Evolutionary conservation across 2,888 invertebrate genomes (phyloP), one percentile per base, ranked within the genome.

Genomic region (Machimus atricapillus): DNA sequence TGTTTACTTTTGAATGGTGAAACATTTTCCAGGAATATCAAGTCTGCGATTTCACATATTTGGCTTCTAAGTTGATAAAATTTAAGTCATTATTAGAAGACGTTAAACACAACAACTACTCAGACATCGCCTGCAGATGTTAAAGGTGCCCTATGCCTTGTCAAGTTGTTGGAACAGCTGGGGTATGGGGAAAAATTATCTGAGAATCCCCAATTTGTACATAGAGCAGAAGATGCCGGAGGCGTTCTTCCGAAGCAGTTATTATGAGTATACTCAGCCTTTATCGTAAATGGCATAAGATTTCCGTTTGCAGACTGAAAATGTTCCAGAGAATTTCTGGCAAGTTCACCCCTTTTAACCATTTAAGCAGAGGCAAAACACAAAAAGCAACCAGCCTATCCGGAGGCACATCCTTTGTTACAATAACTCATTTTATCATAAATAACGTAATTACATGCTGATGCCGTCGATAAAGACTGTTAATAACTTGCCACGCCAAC

Each of bases 391-490:
- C 27, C 43, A 34, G 73, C 74, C 46, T 23, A 43, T 14, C 34
- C 85, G 85, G 74, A 43, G 74, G 85, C 85, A 43, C 74, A 19
- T 73, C 86, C 76, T 56, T 77, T 86, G 77, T 87, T 87, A 88
- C 86, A 88, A 88, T 88, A 88, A 88, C 86, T 88, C 86, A 88
- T 87, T 88, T 88, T 88, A 88, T 88, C 87, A 87, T 52, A 82
- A 87, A 83, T 87, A 88, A 87, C 83, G 77, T 88, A 88, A 88
- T 88, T 88, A 88, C 23, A 66, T 27, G 66, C 66, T 27, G 85
- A 74, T 74, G 74, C 88, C 87, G 74, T 56, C 86, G 88, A 88
- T 88, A 88, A 88, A 88, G 88, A 87, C 88, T 88, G 86, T 88
- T 88, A 88, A 88, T 88, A 87, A 87, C 88, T 86, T 87, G 85